Base-by-base conservation (phyloP, 2,113 vertebrate species). In the Erpornis zantholeuca region DNA sequence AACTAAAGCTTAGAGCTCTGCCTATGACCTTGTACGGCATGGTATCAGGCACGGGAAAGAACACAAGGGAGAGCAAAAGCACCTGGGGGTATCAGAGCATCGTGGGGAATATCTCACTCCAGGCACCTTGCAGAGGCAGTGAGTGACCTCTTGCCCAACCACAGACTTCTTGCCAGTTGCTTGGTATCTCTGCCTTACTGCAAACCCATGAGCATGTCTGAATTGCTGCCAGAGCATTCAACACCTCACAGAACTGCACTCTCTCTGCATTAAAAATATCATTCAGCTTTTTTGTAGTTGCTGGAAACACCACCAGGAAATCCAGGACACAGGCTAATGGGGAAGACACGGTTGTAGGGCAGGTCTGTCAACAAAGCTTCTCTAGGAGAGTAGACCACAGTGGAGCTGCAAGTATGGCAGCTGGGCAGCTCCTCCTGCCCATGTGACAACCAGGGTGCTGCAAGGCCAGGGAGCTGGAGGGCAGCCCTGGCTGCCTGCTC, bases 361-460 rank as follows among this genome's bases (percentile, higher is more conserved):
- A 75, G 22, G 16, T 7, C 35, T 70, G 33, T 5, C 2, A 16
- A 12, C 3, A 22, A 50, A 79, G 15, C 11, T 29, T 59, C 8
- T 2, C 21, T 7, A 21, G 50, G 63, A 72, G 9, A 57, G 25
- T 1, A 20, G 52, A 63, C n/a, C 12, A 19, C 61, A 38, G n/a
- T 0, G 0, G 86, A 76, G n/a, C 17, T 70, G 35, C 28, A 12
- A 9, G 7, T 27, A 70, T 11, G 11, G 15, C 5, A 7, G 3
- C 25, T 15, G 28, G 27, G 28, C 54, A 88, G 40, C 12, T 13
- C 7, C 36, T 61, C 12, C 17, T 59, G 69, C 29, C 38, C 27
- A 7, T 4, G 11, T 0, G 0, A 38, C 11, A 20, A 3, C 17
- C 25, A 17, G 14, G 2, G 15, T 25, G 22, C 53, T 49, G 25